Conservation (phyloP, 2,797 vertebrate genomes). For the Gymnothorax reevesii region DNA sequence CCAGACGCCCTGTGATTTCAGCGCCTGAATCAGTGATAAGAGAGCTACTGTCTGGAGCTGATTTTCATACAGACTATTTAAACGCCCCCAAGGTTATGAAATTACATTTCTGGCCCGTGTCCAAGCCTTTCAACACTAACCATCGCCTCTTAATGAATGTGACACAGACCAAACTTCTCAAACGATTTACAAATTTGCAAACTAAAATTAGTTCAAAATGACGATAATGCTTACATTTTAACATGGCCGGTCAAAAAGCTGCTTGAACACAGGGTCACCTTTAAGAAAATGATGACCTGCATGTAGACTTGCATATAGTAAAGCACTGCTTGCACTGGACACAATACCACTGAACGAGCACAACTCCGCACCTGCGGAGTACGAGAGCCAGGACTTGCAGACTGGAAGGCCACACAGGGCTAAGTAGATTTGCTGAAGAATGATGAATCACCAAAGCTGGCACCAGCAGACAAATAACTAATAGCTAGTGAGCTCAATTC, state of each 20-base stretch:
- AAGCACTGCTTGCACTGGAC: not conserved
- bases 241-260: not conserved
- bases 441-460: not conserved
- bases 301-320: not conserved
- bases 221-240: not conserved
- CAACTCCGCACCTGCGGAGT: not conserved
- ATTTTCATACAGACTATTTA: not conserved
- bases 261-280: not conserved
- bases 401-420: not conserved
- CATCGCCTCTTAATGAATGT: not conserved
- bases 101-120: not conserved
- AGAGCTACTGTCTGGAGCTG: not conserved
- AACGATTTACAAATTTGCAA: not conserved
- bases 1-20: not conserved
- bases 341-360: not conserved
- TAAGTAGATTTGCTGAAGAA: not conserved
- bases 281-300: not conserved
- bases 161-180: not conserved
- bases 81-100: not conserved
- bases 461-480: not conserved
- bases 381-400: not conserved
- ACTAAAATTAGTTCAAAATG: not conserved
- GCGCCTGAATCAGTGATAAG: not conserved
- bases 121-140: not conserved
- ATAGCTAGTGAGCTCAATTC: not conserved